Percentiles rank a stretch among this genome's conserved stretches.
Evolutionary conservation across 2,888 invertebrate genomes (phyloP).

Genomic region (Ennomos erosarius): DNA sequence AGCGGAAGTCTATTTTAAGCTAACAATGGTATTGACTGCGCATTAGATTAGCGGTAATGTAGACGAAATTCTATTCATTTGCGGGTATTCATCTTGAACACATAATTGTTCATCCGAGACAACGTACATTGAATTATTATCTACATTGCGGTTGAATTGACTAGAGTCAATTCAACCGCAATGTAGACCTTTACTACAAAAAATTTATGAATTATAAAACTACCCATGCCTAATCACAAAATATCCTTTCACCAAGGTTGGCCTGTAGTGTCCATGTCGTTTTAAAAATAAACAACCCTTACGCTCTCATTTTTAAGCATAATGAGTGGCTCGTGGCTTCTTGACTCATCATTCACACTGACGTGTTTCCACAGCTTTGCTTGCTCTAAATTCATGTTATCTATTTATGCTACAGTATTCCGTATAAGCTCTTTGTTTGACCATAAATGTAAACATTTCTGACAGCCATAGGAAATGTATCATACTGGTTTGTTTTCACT

Average conservation of each 20-base stretch:
- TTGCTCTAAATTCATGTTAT: slow-evolving; percentile 33
- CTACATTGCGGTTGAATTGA: no score
- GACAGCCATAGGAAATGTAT: slow-evolving; percentile 34
- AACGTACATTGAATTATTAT: no score
- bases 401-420: slow-evolving; percentile 42
- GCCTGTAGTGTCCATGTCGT: slow-evolving; percentile 18
- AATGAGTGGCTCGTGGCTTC: slow-evolving; percentile 29
- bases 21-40: no score
- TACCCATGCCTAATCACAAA: background rate
- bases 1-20: no score
- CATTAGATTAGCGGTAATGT: slow-evolving; percentile 17
- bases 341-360: slow-evolving; percentile 45
- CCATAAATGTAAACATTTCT: slow-evolving; percentile 43
- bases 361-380: slow-evolving; percentile 29
- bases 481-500: slow-evolving; percentile 40
- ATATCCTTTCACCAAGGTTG: slow-evolving; percentile 14
- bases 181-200: no score
- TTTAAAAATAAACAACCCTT: slow-evolving; percentile 28
- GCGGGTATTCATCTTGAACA: no score
- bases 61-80: no score
- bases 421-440: slow-evolving; percentile 22
- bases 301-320: slow-evolving; percentile 33
- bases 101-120: no score
- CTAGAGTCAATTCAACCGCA: no score
- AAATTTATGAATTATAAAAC: no score